A percentile compares a stretch with the other conserved stretches of the same genome.
Evolutionary conservation across 2,888 invertebrate species (phyloP).

Genomic region (Metallyticus violacea): DNA sequence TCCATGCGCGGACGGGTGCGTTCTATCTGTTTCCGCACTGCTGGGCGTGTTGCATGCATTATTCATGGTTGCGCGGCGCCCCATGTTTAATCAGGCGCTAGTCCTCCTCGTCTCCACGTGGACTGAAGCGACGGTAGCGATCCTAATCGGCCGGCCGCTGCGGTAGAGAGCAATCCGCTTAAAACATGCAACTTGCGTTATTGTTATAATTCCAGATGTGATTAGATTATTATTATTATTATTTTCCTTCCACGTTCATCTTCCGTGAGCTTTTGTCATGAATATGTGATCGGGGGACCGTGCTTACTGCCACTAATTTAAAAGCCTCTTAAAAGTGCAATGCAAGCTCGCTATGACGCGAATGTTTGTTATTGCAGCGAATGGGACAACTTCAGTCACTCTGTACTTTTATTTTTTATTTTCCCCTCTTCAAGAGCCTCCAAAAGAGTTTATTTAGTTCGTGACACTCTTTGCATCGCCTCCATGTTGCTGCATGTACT

Average conservation of each 20-base stretch:
- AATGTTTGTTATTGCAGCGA: no score
- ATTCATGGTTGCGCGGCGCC: constrained; percentile 5
- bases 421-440: no score
- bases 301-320: no score
- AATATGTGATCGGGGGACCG: background rate
- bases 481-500: no score
- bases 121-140: background rate
- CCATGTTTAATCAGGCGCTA: constrained; percentile 15
- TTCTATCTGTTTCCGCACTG: constrained; percentile 16
- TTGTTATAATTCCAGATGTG: constrained; percentile 10
- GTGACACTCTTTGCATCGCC: no score
- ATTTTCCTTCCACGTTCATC: background rate
- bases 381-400: no score
- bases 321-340: no score
- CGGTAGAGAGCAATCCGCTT: constrained; percentile 10
- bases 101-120: background rate
- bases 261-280: no score
- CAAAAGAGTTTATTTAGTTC: no score
- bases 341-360: no score
- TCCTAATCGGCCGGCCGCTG: constrained; percentile 8
- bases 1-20: background rate
- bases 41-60: constrained; percentile 1
- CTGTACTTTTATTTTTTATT: no score
- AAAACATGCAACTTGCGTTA: constrained; percentile 7
- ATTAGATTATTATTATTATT: constrained; percentile 2